phyloP scores from a whole-genome alignment of 2,888 invertebrate species.

The Elegia similella region DNA sequence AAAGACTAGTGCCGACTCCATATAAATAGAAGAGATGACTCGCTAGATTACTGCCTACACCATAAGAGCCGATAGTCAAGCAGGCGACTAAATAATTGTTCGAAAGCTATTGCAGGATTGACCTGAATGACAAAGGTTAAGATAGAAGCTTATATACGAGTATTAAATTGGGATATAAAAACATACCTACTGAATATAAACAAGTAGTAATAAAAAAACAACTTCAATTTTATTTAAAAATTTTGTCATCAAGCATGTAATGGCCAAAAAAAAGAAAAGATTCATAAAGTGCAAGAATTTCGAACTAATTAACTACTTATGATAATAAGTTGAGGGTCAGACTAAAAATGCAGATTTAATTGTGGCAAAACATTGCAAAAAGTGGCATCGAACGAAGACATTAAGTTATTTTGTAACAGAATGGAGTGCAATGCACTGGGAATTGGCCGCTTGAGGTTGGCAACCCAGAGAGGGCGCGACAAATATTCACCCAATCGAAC shows the following conservation, averaged over 20 bases:
- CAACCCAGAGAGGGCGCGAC: constrained; percentile 50
- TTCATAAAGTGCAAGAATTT: constrained; percentile 54
- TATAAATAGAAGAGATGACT: too few relatives aligned
- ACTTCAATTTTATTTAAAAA: neutral
- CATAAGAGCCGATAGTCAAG: too few relatives aligned
- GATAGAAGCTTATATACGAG: too few relatives aligned
- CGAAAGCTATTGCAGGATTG: too few relatives aligned
- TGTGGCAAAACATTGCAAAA: constrained; percentile 63
- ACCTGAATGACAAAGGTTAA: too few relatives aligned
- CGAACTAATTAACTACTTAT: constrained; percentile 73
- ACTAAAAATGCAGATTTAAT: constrained; percentile 61
- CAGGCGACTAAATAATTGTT: too few relatives aligned
- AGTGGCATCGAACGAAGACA: constrained; percentile 56
- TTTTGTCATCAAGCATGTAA: constrained; percentile 35
- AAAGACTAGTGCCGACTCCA: too few relatives aligned
- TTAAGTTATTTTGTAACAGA: constrained; percentile 70
- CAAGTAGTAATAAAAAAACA: too few relatives aligned
- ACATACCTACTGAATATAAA: too few relatives aligned
- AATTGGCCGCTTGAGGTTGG: constrained; percentile 63
- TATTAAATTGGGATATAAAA: too few relatives aligned
- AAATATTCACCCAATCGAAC: constrained; percentile 52
- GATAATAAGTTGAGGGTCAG: constrained; percentile 60
- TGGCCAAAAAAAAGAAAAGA: constrained; percentile 49
- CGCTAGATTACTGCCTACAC: too few relatives aligned
- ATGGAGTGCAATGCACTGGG: constrained; percentile 72